These are phyloP conservation scores for Microplitis demolitor DNA, from an alignment of 1,140 invertebrate genomes.

Conservation along the genomic window DNA sequence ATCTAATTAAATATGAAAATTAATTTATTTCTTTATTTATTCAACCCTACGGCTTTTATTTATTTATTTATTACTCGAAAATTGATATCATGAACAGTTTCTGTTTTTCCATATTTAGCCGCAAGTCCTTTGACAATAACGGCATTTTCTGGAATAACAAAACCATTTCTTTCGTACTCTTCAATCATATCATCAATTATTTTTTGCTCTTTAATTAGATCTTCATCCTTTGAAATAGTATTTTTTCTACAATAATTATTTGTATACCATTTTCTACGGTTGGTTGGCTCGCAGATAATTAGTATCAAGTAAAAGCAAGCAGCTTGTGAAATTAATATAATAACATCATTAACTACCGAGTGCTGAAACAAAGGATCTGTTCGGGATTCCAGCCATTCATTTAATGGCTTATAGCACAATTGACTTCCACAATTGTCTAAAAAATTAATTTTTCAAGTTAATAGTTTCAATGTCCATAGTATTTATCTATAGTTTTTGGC, in stretches of 20 bases:
- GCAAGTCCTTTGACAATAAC: constrained; percentile 30
- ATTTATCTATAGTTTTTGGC: neutral
- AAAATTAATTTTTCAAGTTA: constrained; percentile 3
- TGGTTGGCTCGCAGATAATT: constrained; percentile 30
- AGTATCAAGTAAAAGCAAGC: constrained; percentile 20
- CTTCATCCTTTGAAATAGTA: neutral
- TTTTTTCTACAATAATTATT: neutral
- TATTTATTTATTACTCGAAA: constrained; percentile 31
- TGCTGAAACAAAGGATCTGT: constrained; percentile 25
- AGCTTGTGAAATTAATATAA: constrained; percentile 28
- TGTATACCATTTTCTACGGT: constrained; percentile 24
- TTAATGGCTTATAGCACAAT: constrained; percentile 26
- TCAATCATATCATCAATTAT: constrained; percentile 28
- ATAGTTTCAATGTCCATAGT: too few relatives aligned
- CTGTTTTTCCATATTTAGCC: constrained; percentile 16
- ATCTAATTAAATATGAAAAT: constrained; percentile 43
- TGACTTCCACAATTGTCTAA: constrained; percentile 18
- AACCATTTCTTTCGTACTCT: constrained; percentile 24
- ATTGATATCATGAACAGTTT: constrained; percentile 25
- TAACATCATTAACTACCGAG: constrained; percentile 31
- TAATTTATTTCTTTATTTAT: neutral
- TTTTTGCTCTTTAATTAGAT: constrained; percentile 24
- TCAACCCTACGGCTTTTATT: neutral
- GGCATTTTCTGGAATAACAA: constrained; percentile 16
- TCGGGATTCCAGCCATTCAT: constrained; percentile 28